Percentiles rank a stretch among this genome's conserved stretches.
Evolutionary conservation across 2,888 invertebrate species (phyloP).

Genomic region (Leptogaster cylindrica): DNA sequence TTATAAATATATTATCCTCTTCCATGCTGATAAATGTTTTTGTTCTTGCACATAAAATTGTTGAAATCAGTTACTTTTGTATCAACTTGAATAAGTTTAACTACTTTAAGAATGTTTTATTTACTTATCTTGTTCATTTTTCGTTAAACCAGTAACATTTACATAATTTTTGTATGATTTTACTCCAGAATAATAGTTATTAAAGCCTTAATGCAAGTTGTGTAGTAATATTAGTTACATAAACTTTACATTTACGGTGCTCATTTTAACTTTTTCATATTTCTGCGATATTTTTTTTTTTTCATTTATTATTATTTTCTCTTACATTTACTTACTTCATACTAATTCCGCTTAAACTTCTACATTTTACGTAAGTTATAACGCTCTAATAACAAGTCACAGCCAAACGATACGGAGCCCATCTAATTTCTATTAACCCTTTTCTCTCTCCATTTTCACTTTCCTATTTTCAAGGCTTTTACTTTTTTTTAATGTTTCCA

Average conservation of each 20-base stretch:
- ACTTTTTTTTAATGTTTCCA: too few species aligned
- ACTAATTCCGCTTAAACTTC: slow-evolving; percentile 16
- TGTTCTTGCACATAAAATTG: too few species aligned
- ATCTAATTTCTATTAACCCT: slow-evolving; percentile 1
- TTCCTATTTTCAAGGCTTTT: slow-evolving; percentile 25
- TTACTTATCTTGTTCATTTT: too few species aligned
- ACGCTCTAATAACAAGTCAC: slow-evolving; percentile 49
- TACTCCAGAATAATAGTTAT: too few species aligned
- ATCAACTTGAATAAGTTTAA: too few species aligned
- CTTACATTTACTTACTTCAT: slow-evolving; percentile 10
- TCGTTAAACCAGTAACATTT: too few species aligned
- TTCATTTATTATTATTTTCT: slow-evolving; percentile 18
- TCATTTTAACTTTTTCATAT: slow-evolving; percentile 14
- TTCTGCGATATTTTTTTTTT: slow-evolving; percentile 11
- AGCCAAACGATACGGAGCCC: slow-evolving; percentile 50
- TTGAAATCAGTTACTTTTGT: too few species aligned
- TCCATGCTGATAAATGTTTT: background rate
- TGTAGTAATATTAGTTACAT: background rate
- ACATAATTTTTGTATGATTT: too few species aligned
- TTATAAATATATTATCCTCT: background rate
- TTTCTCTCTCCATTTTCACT: background rate
- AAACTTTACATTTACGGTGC: slow-evolving; percentile 21
- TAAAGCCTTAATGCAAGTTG: background rate
- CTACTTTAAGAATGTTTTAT: too few species aligned
- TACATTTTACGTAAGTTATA: slow-evolving; percentile 31